Evolutionary conservation across 2,888 invertebrate species (phyloP).

Genomic region (Polydrusus tereticollis): DNA sequence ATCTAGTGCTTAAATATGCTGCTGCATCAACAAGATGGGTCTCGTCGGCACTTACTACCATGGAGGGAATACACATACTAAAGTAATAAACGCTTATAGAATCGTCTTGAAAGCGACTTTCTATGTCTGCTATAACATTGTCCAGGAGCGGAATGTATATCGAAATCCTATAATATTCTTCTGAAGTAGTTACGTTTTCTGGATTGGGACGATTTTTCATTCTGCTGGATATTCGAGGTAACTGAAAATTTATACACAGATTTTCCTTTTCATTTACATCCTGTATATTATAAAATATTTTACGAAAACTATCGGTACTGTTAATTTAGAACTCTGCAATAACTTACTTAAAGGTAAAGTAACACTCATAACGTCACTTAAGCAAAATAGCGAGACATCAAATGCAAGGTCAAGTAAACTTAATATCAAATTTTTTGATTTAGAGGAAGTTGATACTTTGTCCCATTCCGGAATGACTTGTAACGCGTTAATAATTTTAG

Average conservation of each 20-base stretch:
- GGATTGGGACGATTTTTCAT: slow-evolving; percentile 9
- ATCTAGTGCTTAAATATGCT: neutral
- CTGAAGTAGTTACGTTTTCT: neutral
- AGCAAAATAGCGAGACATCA: neutral
- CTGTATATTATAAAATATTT: neutral
- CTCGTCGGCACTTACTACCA: neutral
- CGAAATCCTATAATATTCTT: slow-evolving; percentile 2
- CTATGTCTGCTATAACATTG: neutral
- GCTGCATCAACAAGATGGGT: neutral
- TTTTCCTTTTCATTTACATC: neutral
- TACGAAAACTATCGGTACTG: neutral
- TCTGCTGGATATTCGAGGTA: neutral
- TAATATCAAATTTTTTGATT: neutral
- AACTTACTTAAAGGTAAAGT: neutral
- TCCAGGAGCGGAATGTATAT: neutral
- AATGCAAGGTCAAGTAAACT: neutral
- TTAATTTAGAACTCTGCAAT: too few relatives aligned
- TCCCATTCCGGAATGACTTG: neutral
- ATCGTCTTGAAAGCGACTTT: neutral
- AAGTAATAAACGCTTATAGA: neutral
- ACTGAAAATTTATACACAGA: neutral
- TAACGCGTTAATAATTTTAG: neutral
- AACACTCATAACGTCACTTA: neutral
- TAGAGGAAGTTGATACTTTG: neutral
- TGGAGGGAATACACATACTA: too few relatives aligned